These are phyloP conservation scores for Zoanthus solanderi DNA, from an alignment of 92 coral and sea anemone species.

Conservation along the genomic window DNA sequence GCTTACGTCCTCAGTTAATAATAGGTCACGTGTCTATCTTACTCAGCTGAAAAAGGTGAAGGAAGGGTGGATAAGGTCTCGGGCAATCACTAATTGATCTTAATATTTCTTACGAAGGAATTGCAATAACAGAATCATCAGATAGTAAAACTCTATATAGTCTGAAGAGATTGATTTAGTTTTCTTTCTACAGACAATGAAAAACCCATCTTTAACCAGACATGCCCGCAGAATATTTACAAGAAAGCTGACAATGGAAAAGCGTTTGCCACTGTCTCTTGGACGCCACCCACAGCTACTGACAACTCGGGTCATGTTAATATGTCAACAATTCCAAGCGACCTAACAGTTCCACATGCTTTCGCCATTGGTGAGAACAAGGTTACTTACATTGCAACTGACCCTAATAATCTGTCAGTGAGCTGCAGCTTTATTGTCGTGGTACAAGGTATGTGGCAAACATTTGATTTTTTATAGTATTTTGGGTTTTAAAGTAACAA, in stretches of 20 bases:
- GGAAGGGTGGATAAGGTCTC: no score
- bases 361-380: conserved; percentile 8
- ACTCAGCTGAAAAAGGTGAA: no score
- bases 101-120: no score
- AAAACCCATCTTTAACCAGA: conserved; percentile 8
- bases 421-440: conserved; percentile 4
- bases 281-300: conserved; percentile 42
- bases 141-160: background rate
- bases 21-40: no score
- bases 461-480: no score
- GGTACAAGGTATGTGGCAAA: background rate
- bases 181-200: background rate
- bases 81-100: no score
- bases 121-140: no score
- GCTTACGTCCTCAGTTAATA: no score
- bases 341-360: background rate
- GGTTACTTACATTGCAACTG: conserved; percentile 8
- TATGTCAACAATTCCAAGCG: background rate
- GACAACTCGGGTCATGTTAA: conserved; percentile 34
- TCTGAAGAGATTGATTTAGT: background rate
- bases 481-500: no score
- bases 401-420: background rate
- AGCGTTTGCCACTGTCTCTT: conserved; percentile 38
- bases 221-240: conserved; percentile 30
- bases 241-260: conserved; percentile 18